Evolutionary conservation across 2,888 invertebrate species (phyloP), one percentile per base, ranked within the genome.

Genomic region (Steinernema scapterisci): DNA sequence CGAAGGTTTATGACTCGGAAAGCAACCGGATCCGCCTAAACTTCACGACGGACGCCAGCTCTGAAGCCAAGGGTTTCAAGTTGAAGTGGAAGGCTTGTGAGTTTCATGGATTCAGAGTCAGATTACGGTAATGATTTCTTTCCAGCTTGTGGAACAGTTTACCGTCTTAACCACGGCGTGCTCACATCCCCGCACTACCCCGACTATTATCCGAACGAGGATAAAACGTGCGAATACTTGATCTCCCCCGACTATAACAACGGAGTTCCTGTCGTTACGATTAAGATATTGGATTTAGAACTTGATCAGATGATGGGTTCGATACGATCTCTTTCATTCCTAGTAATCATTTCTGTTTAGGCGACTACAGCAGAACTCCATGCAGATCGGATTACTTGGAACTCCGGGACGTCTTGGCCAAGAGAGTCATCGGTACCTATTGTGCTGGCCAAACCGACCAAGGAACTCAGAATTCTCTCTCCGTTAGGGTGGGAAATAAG

Each of bases 101-200:
- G 74, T 74, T 11, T n/a, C n/a, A n/a, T n/a, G n/a, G n/a, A n/a
- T n/a, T n/a, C n/a, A n/a, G n/a, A n/a, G n/a, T n/a, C n/a, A n/a
- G n/a, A n/a, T n/a, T n/a, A n/a, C n/a, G n/a, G n/a, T n/a, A 3
- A 38, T 6, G 9, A 9, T 38, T n/a, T 52, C 5, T 27, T 76
- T 81, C 21, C 70, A 83, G 81, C 72, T 45, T 86, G 86, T 51
- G 85, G 86, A 43, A 77, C 81, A 2, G 74, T 77, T 27, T 83
- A 75, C 71, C 76, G 74, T 0, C 75, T 82, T 51, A 80, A 77
- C 27, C 83, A 86, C 76, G 85, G 86, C 21, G 82, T 84, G 13
- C 75, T 86, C 56, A 79, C 79, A 1, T 86, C 86, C 0, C 86
- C 86, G 13, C 75, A 81, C 54, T 87, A 84, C 75, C 86, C 86